Evolutionary conservation across 2,888 invertebrate genomes (phyloP), one percentile per base, ranked within the genome.

Genomic region (Alviniconcha strummeri): DNA sequence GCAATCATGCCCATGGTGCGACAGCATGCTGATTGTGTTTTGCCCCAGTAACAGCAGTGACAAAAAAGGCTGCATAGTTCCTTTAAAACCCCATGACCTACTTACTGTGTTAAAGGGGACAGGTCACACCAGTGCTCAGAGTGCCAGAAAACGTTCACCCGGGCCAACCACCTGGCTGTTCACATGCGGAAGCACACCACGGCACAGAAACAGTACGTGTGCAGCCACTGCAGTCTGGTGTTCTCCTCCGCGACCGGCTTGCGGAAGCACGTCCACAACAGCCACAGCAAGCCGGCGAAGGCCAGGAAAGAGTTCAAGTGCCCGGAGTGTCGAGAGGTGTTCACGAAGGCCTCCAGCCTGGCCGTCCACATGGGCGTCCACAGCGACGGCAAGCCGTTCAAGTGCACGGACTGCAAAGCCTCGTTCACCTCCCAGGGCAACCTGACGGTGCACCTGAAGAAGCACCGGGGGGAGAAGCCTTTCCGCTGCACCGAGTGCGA

Each of bases 401-500:
- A 57, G 77, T 77, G 82, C 17, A 11, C 55, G 5, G 56, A 82
- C 17, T 82, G 82, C 55, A 55, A 54, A 8, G 77, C 82, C 2
- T n/a, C 77, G 3, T 82, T 82, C 82, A 69, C 77, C 9, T 76
- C 82, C 5, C 71, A 56, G n/a, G 13, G 69, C 19, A 77, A 55
- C 57, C 36, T 77, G 56, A 77, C n/a, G 1, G 69, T 75, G n/a
- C 82, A 77, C 67, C 17, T 56, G 17, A 74, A 36, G 52, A 82
- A 64, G n/a, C 75, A 75, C 15, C 7, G 57, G 19, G 83, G 78
- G 15, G 67, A 55, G 13, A 74, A 76, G 36, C 80, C 75, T 54
- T 69, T 69, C 75, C 76, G 57, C 8, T 85, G 85, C 52, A 19
- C 4, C 1, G 74, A 80, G 17, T 85, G 85, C 78, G 79, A 81